Conservation (phyloP, 2,797 vertebrate genomes). For the Masticophis lateralis region DNA sequence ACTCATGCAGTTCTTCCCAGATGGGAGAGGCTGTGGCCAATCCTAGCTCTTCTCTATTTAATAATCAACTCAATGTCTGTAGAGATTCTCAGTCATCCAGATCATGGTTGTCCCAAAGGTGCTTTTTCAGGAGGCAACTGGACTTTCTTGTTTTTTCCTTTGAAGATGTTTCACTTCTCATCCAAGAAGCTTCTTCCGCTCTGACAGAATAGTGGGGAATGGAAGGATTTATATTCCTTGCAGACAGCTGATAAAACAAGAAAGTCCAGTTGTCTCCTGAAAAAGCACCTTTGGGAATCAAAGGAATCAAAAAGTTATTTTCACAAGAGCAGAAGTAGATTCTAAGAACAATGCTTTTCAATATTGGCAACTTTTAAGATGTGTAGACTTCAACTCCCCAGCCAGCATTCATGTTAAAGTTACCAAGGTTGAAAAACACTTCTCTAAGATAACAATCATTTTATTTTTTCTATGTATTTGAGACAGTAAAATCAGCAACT, state of each 20-base stretch:
- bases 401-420: neutral
- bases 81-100: no score
- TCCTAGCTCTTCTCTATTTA: neutral
- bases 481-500: neutral
- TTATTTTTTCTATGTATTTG: neutral
- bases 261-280: no score
- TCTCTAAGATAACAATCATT: neutral
- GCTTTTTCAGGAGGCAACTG: no score
- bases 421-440: neutral
- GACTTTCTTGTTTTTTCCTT: no score
- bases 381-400: neutral
- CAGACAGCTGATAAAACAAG: no score
- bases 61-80: neutral
- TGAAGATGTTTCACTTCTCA: no score
- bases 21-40: neutral
- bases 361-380: neutral
- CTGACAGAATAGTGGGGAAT: no score
- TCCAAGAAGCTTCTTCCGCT: no score
- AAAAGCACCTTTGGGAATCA: no score
- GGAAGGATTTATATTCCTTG: no score
- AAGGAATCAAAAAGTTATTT: neutral
- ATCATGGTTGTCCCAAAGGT: no score
- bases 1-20: neutral
- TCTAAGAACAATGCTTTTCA: neutral
- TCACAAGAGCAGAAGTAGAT: neutral